Evolutionary conservation across 1,140 invertebrate species (phyloP), one percentile per base, ranked within the genome.

Genomic region (Periplaneta americana): DNA sequence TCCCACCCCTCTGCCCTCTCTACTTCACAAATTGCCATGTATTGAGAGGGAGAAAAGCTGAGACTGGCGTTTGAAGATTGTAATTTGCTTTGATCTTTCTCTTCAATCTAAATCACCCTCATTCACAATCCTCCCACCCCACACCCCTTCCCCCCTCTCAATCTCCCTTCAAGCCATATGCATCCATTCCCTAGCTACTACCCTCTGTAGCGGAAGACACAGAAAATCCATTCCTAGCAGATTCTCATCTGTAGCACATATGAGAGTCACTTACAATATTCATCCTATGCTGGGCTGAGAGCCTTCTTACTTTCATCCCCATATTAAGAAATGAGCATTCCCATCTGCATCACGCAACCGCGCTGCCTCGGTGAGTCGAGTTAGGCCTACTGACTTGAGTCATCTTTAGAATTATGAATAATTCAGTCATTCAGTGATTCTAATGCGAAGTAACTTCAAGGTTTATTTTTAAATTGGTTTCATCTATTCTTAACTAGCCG

Each of bases 21-120:
- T n/a, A 66, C 48, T 66, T n/a, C 48, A 66, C 48, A 66, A 66
- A 66, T 66, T 66, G 48, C 48, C 48, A 66, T 66, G 48, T 66
- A 66, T 66, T 66, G 48, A 28, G 48, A 66, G 48, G 48, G 75
- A 75, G 75, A 75, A 32, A 75, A 34, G 75, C 75, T 76, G 75
- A 76, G 32, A 35, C 32, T 33, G 17, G 75, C 75, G 75, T 76
- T 76, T 76, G 32, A 79, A 79, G 36, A 79, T 79, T 48, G 32
- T 79, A 66, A 79, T 79, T 79, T 37, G 78, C 78, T 48, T 48
- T 79, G 36, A 48, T 48, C 78, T 66, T 79, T 79, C 35, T 31
- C 32, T 33, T 35, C 31, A 33, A 79, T 79, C 37, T 74, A 81
- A 75, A 81, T 76, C 17, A 35, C 75, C 34, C 17, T 76, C 75